phyloP scores from a whole-genome alignment of 2,113 vertebrate species.

The Oceanites oceanicus region DNA sequence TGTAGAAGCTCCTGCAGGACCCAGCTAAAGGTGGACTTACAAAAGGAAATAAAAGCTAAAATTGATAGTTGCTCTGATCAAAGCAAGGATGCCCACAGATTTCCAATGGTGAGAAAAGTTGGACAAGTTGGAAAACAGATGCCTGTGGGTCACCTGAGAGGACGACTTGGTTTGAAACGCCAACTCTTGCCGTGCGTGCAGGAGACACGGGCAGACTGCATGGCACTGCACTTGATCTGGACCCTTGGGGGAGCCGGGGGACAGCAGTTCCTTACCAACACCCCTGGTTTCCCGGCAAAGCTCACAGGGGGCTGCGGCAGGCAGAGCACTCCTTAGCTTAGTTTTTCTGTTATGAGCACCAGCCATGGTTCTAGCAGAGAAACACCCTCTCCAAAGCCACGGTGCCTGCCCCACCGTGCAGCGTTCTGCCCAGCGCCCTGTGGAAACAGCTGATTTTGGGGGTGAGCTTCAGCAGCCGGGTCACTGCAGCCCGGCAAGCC shows the following conservation, averaged over 20 bases:
- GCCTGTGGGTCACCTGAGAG: background rate
- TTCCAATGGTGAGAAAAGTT: fast-evolving
- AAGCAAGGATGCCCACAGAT: background rate
- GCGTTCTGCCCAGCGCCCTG: fast-evolving
- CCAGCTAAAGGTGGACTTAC: background rate
- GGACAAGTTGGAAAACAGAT: background rate
- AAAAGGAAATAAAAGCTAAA: background rate
- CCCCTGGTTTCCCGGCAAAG: background rate
- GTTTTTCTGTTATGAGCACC: fast-evolving
- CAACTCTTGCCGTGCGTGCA: fast-evolving
- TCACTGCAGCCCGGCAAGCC: background rate
- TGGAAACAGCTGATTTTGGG: background rate
- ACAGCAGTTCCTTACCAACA: background rate
- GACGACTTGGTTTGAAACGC: fast-evolving
- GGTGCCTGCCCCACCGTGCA: fast-evolving
- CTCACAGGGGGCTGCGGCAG: background rate
- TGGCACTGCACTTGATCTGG: background rate
- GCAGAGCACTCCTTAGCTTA: background rate
- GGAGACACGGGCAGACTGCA: fast-evolving
- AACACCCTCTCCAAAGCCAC: background rate
- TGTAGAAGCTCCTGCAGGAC: background rate
- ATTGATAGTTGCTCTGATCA: background rate
- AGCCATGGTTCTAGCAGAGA: background rate
- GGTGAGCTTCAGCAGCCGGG: background rate
- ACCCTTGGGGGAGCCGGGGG: background rate